A percentile compares a stretch with the other conserved stretches of the same genome.
phyloP scores from a whole-genome alignment of 2,888 invertebrate genomes.

The Helleia helle region DNA sequence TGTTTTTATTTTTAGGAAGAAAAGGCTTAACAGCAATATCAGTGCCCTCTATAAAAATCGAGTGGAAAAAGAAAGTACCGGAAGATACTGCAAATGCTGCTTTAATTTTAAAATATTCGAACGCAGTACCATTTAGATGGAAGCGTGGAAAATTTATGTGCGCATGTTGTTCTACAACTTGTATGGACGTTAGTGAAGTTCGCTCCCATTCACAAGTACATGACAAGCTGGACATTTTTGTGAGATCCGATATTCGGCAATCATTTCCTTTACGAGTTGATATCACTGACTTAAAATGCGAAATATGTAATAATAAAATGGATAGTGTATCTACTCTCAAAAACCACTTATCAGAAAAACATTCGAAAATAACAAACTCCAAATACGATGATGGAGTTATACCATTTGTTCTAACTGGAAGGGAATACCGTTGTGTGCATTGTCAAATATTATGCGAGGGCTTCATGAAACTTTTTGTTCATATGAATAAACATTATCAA shows the following conservation, averaged over 20 bases:
- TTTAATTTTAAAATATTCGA: constrained; percentile 41
- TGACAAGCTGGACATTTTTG: constrained; percentile 35
- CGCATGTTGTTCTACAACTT: constrained; percentile 38
- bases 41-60: constrained; percentile 23
- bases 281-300: constrained; percentile 38
- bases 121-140: constrained; percentile 46
- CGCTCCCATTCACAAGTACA: constrained; percentile 35
- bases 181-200: constrained; percentile 30
- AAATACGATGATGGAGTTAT: constrained; percentile 39
- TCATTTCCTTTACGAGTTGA: constrained; percentile 46
- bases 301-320: constrained; percentile 28
- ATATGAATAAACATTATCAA: constrained; percentile 61
- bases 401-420: constrained; percentile 39
- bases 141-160: constrained; percentile 48
- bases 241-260: constrained; percentile 32
- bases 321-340: constrained; percentile 32
- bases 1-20: constrained; percentile 42
- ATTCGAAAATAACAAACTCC: constrained; percentile 27
- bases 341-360: constrained; percentile 32
- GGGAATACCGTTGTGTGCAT: constrained; percentile 37
- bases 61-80: constrained; percentile 38
- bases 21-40: constrained; percentile 22
- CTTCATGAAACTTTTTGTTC: constrained; percentile 37
- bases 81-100: constrained; percentile 46
- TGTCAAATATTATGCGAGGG: constrained; percentile 34